Evolutionary conservation across 2,888 invertebrate species (phyloP).

Genomic region (Anodontia alba): DNA sequence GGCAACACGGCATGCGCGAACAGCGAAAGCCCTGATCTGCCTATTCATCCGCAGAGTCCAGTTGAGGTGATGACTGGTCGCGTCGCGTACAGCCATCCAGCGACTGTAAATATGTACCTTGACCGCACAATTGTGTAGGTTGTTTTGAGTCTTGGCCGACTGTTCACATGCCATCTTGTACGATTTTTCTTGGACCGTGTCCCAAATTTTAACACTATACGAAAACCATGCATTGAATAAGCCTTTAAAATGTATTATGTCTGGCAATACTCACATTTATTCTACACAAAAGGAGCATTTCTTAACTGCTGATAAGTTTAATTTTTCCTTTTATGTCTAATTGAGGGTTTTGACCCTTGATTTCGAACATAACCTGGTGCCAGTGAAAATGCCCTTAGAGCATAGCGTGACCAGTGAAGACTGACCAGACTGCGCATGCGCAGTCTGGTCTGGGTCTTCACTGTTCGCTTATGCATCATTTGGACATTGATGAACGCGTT

Average conservation of each 20-base stretch:
- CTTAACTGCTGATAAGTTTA: slow-evolving; percentile 5
- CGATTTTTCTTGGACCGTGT: neutral
- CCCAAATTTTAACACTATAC: too few relatives aligned
- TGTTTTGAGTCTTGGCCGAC: too few relatives aligned
- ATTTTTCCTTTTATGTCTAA: neutral
- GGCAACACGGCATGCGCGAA: too few relatives aligned
- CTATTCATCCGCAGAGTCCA: too few relatives aligned
- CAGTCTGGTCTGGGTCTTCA: neutral
- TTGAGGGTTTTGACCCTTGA: neutral
- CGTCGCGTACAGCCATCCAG: too few relatives aligned
- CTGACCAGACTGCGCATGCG: neutral
- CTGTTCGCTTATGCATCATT: too few relatives aligned
- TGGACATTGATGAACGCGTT: too few relatives aligned
- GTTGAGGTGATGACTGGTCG: too few relatives aligned
- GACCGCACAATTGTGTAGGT: too few relatives aligned
- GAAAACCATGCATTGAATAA: neutral
- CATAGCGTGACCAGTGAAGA: neutral
- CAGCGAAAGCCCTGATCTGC: too few relatives aligned
- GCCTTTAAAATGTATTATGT: neutral
- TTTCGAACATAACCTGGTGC: neutral
- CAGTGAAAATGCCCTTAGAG: neutral
- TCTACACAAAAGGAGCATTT: neutral
- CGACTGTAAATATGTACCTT: too few relatives aligned
- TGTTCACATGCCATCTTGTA: too few relatives aligned
- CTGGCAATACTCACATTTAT: neutral